Evolutionary conservation across 2,113 vertebrate species (phyloP), one percentile per base, ranked within the genome.

Genomic region (Salvelinus alpinus): DNA sequence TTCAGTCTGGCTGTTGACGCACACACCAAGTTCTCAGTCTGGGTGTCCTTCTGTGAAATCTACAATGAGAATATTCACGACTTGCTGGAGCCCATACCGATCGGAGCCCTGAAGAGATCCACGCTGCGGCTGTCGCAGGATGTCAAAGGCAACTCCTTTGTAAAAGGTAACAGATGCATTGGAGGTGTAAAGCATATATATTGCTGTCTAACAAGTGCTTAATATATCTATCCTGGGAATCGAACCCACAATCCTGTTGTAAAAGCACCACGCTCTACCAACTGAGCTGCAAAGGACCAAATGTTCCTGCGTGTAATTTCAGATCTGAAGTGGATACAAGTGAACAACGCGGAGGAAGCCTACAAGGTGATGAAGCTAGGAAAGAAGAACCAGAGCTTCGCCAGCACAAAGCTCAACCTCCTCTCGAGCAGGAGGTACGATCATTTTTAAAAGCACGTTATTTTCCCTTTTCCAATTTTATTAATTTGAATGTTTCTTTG

Each of bases 21-120:
- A 0, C 66, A 83, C 22, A 81, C 86, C 0, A 95, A 92, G 82
- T 99, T 95, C 91, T 98, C 96, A 0, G 85, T 99, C 0, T 99
- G 98, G 98, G 90, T 99, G 82, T 99, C 98, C 16, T 99, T 99
- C 88, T 99, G 95, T 8, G 97, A 99, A 88, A 99, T 99, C 86
- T 99, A 99, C 86, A 99, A 99, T 13, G 97, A 99, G 78, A 95
- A 90, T 86, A 95, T 99, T 85, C 96, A 96, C 73, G 97, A 99
- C 82, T 92, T 99, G 0, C 88, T 99, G 86, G 90, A 94, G 84
- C 93, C 92, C 29, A 0, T 84, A 0, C 90, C 94, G 29, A 88
- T 70, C 29, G 91, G 92, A 0, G 86, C 84, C 6, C 79, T 51
- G 71, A 96, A 92, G 78, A 95, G 96, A 69, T 91, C 92, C 1